Evolutionary conservation across 1,140 invertebrate genomes (phyloP).

Genomic region (Argopecten irradians): DNA sequence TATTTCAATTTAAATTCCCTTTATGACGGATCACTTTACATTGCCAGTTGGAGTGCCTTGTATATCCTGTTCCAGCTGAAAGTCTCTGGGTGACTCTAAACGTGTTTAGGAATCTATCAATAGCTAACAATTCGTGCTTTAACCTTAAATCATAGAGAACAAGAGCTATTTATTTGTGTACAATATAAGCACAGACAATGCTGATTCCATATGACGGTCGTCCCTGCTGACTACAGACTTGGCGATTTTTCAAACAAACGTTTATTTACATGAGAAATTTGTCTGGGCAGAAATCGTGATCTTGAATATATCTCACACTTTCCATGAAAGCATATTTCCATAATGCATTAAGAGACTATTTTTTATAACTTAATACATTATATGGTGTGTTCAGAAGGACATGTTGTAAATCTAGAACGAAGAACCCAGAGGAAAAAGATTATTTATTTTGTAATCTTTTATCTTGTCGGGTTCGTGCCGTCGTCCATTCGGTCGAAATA

Average conservation of each 20-base stretch:
- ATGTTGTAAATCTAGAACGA: not conserved
- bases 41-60: no score
- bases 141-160: not conserved
- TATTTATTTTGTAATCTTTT: slow-evolving; percentile 4
- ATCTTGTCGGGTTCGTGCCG: not conserved
- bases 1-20: no score
- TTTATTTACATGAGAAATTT: slow-evolving; percentile 11
- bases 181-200: not conserved
- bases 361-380: not conserved
- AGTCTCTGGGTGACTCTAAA: not conserved
- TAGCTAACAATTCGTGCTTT: not conserved
- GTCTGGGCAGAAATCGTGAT: not conserved
- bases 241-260: not conserved
- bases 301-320: not conserved
- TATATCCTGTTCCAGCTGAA: not conserved
- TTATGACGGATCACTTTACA: no score
- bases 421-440: not conserved
- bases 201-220: not conserved
- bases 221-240: not conserved
- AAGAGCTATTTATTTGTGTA: not conserved
- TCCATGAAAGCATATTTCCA: not conserved
- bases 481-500: not conserved
- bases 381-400: not conserved
- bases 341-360: not conserved
- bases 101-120: not conserved